phyloP scores from a whole-genome alignment of 2,113 vertebrate species.

The Telmatochromis sp. region DNA sequence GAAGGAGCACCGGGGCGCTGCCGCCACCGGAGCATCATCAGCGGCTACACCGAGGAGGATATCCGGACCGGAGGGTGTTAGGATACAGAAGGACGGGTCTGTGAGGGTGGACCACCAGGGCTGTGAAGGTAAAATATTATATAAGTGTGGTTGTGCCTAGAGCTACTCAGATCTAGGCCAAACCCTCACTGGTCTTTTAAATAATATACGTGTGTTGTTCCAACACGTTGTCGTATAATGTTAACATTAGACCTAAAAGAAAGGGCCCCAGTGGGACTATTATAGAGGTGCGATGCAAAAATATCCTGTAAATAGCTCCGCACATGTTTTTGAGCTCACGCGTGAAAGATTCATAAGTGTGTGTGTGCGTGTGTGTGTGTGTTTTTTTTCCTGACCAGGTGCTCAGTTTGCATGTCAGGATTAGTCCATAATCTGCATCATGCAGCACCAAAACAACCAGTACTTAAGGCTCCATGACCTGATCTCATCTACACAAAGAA shows the following conservation, averaged over 20 bases:
- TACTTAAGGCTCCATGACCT: not conserved
- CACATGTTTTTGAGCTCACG: not conserved
- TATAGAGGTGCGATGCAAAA: not conserved
- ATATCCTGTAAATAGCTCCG: not conserved
- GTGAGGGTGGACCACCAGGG: slow-evolving; percentile 58
- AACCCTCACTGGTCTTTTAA: not conserved
- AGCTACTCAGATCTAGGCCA: not conserved
- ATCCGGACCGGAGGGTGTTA: slow-evolving; percentile 72
- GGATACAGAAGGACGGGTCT: slow-evolving; percentile 80
- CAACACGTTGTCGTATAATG: not conserved
- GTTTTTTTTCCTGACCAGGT: not conserved
- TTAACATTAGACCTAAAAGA: not conserved
- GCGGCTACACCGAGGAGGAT: slow-evolving; percentile 14
- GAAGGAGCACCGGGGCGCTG: slow-evolving; percentile 38
- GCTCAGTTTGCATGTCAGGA: not conserved
- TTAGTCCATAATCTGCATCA: not conserved
- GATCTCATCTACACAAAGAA: slow-evolving; percentile 41
- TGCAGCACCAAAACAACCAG: not conserved
- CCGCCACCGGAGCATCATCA: slow-evolving; percentile 9
- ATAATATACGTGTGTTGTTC: not conserved
- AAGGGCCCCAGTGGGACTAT: not conserved
- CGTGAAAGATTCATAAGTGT: not conserved
- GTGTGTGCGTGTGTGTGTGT: not conserved
- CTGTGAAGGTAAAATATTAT: slow-evolving; percentile 49
- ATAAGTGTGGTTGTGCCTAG: not conserved